These are phyloP conservation scores for Ictidomys tridecemlineatus DNA, from an alignment of 2,113 vertebrate genomes.

Conservation along the genomic window DNA sequence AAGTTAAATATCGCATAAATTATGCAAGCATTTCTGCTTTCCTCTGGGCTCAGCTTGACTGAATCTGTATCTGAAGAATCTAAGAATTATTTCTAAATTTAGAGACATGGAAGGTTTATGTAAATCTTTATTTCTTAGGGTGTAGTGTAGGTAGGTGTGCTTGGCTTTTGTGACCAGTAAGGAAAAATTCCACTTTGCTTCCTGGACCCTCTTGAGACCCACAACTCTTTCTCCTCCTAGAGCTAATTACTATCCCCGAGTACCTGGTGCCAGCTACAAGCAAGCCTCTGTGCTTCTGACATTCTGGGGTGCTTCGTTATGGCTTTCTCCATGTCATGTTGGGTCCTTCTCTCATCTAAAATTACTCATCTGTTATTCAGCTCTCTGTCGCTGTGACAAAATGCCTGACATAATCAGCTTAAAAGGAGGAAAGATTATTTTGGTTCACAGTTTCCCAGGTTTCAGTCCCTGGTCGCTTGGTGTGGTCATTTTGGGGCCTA, in stretches of 20 bases:
- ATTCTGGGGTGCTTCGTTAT: not conserved
- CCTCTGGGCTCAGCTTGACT: not conserved
- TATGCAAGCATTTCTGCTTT: not conserved
- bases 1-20: not conserved
- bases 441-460: not conserved
- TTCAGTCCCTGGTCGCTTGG: not conserved
- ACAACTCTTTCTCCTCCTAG: not conserved
- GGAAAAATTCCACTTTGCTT: not conserved
- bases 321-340: not conserved
- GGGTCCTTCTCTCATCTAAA: conserved; percentile 24
- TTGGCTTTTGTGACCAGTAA: not conserved
- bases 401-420: not conserved
- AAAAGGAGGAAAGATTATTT: not conserved
- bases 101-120: not conserved
- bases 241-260: not conserved
- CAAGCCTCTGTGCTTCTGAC: not conserved
- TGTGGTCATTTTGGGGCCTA: not conserved
- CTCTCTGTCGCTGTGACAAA: not conserved
- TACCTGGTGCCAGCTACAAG: not conserved
- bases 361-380: not conserved
- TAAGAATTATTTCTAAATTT: not conserved
- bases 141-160: not conserved
- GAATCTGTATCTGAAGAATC: not conserved
- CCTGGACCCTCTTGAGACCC: not conserved
- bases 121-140: not conserved